Percentiles rank a stretch among this genome's conserved stretches.
Conservation (phyloP, 2,797 vertebrate species). For the Moxostoma hubbsi region DNA sequence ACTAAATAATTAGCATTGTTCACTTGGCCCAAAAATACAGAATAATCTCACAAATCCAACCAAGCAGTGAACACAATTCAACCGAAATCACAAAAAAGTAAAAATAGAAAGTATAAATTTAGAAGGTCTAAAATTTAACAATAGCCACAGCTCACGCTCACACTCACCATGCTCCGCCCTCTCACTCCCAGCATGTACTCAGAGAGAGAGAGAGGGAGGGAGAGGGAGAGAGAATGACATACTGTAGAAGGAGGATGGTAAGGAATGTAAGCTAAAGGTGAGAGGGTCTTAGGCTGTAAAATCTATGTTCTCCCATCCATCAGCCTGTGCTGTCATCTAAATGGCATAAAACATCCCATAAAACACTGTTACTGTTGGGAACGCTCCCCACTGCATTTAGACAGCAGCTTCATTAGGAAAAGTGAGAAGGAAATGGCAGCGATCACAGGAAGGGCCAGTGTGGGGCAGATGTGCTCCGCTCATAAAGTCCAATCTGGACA, state of each 20-base stretch:
- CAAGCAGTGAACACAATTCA: too few species aligned
- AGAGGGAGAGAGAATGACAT: slow-evolving; percentile 47
- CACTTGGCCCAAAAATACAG: too few species aligned
- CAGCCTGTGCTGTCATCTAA: slow-evolving; percentile 73
- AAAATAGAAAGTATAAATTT: too few species aligned
- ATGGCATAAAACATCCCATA: slow-evolving; percentile 70
- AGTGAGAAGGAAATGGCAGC: slow-evolving; percentile 71
- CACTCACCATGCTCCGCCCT: too few species aligned
- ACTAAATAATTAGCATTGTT: too few species aligned
- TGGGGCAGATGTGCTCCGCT: slow-evolving; percentile 20
- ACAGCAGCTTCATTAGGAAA: slow-evolving; percentile 74
- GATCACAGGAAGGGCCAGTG: slow-evolving; percentile 53
- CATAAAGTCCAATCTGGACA: slow-evolving; percentile 34
- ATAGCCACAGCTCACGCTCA: too few species aligned
- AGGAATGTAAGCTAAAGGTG: slow-evolving; percentile 48
- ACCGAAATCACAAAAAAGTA: too few species aligned
- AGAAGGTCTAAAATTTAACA: too few species aligned
- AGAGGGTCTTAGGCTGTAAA: slow-evolving; percentile 68
- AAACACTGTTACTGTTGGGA: slow-evolving; percentile 75
- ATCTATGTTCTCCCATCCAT: slow-evolving; percentile 64
- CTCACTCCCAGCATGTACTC: too few species aligned
- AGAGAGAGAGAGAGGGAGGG: slow-evolving; percentile 47
- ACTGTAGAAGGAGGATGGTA: slow-evolving; percentile 16
- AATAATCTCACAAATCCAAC: too few species aligned
- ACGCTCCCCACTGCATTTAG: slow-evolving; percentile 77